Base-by-base conservation (phyloP, 2,888 invertebrate genomes). In the Macrophya alboannulata region DNA sequence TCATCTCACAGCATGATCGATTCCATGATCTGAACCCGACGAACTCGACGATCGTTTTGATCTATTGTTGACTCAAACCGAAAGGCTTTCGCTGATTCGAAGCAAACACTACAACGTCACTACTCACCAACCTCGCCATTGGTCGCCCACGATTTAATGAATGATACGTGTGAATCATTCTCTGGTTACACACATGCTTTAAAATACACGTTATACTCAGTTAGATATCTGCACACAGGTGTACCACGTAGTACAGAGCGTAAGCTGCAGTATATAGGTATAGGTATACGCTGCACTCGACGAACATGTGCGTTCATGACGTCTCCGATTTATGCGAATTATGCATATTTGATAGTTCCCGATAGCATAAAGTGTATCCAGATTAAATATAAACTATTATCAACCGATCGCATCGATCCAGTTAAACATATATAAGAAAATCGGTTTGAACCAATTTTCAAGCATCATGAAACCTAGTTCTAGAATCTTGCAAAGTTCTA, bases 21-120 rank as follows among this genome's bases (percentile, higher is more conserved):
- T 37, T 37, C 37, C 15, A 1, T 12, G 43, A 74, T 74, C 72
- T 21, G 17, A 74, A 43, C 51, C 25, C 31, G 51, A 51, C 77
- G 17, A 74, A n/a, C 51, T 77, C 17, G 55, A n/a, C 37, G 77
- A 74, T 51, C 77, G 43, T 43, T 62, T 51, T 6, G 37, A 51
- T 62, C 51, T 59, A 43, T 40, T 31, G 65, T 51, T 71, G 68
- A 83, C 83, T 81, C 43, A 81, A 81, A 81, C 81, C 25, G 43
- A 62, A 81, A 65, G 83, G 65, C 83, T 83, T 83, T 83, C 48
- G 51, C 65, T 71, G 68, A 71, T 83, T 83, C 68, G 68, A 83
- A 83, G 68, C 83, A 48, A 83, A 83, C 48, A n/a, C 48, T 17
- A 48, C 68, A 83, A 83, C 83, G 83, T 65, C 83, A 31, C 83